These are phyloP conservation scores for Paralichthys olivaceus DNA, from an alignment of 2,113 vertebrate genomes.

Conservation along the genomic window DNA sequence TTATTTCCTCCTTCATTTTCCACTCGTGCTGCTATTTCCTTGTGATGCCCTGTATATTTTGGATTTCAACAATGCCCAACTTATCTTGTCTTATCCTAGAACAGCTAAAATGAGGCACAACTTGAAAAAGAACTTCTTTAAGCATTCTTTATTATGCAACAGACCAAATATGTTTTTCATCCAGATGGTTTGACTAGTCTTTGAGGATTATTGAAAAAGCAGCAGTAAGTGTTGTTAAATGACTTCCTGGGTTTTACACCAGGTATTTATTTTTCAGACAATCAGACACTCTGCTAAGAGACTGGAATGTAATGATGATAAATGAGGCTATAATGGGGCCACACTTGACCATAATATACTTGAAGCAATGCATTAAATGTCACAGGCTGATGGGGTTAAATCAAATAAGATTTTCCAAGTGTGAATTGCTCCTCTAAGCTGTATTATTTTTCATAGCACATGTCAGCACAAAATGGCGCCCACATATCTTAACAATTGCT, in stretches of 20 bases:
- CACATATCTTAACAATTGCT: conserved; percentile 47
- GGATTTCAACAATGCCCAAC: no score
- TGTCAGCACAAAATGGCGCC: conserved; percentile 45
- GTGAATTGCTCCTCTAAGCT: conserved; percentile 4
- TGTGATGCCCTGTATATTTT: no score
- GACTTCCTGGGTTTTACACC: neutral
- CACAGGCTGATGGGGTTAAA: neutral
- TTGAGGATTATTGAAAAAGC: neutral
- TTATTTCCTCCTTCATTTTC: no score
- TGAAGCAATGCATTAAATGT: neutral
- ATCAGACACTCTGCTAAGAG: neutral
- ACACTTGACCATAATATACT: conserved; percentile 1
- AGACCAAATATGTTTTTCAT: neutral
- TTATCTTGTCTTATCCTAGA: no score
- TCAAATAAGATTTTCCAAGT: neutral
- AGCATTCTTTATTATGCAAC: neutral
- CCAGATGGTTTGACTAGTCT: neutral
- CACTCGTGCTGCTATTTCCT: no score
- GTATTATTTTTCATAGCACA: conserved; percentile 17
- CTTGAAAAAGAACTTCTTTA: no score
- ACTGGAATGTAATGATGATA: conserved; percentile 2
- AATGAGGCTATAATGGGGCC: neutral
- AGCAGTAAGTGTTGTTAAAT: neutral
- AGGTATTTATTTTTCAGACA: neutral
- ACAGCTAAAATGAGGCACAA: no score